Evolutionary conservation across 2,113 vertebrate species (phyloP).

Genomic region (Megaceryle maxima): DNA sequence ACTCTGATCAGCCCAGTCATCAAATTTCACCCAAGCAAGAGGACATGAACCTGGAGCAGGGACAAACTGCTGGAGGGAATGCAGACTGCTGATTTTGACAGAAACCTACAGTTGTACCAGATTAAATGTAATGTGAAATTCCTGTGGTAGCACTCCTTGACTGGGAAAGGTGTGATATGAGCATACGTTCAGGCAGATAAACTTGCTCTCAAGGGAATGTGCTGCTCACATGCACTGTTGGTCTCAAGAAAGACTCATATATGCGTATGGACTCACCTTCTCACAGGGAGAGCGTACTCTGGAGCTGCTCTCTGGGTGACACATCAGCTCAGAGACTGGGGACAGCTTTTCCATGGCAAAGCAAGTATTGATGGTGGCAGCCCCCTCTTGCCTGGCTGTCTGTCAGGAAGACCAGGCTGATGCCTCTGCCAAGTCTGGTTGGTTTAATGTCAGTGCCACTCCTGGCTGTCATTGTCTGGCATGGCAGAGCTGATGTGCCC

Average conservation of each 20-base stretch:
- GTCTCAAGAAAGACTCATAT: background rate
- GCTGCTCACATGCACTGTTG: background rate
- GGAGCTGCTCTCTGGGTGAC: background rate
- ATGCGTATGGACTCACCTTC: background rate
- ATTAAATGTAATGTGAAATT: background rate
- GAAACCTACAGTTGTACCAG: background rate
- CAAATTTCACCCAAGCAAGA: background rate
- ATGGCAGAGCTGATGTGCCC: background rate
- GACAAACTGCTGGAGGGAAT: background rate
- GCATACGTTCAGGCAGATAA: background rate
- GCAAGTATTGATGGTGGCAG: background rate
- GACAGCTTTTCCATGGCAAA: background rate
- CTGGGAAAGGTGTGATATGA: background rate
- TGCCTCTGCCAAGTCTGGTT: background rate
- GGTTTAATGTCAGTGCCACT: background rate
- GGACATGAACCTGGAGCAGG: background rate
- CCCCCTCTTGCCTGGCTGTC: background rate
- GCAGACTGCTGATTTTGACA: background rate
- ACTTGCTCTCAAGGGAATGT: background rate
- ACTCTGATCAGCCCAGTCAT: background rate
- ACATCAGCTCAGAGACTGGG: background rate
- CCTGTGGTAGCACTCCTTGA: background rate
- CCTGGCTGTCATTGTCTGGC: background rate
- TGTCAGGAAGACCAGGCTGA: background rate
- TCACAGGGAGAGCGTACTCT: background rate